Base-by-base conservation (phyloP, 2,888 invertebrate species). In the Tridacna gigas region DNA sequence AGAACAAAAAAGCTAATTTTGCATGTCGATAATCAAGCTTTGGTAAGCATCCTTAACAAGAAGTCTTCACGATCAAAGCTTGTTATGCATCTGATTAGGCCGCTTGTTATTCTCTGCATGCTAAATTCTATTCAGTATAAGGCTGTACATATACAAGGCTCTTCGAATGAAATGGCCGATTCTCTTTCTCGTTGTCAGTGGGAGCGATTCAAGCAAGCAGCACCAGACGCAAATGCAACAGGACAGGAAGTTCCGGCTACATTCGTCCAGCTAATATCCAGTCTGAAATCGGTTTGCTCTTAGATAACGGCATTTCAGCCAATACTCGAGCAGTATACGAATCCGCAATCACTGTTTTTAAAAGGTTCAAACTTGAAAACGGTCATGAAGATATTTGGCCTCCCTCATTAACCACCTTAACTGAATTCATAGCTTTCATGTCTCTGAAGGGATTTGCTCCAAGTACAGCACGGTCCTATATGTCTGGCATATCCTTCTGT, bases 11-110 rank as follows among this genome's bases (percentile, higher is more conserved):
- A 51, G 15, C 11, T 13, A 51, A 51, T 51, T 13, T 11, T 51
- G 15, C 15, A 51, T 51, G 51, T 51, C 15, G 51, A 51, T 51
- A 51, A 51, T 51, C 51, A 51, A 15, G 51, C 51, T 51, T 51
- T 51, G 51, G 51, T 51, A 13, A 15, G 12, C 15, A 51, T 51
- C 20, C 3, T 79, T 9, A 79, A 79, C 22, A 74, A 51, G 22
- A 67, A 79, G 22, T 28, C 79, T 15, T 51, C 51, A 51, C 11
- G 11, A 15, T 15, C 51, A 51, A 51, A 51, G 15, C 51, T 11
- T 51, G 15, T 51, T 51, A 51, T 51, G 51, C 11, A 51, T 51
- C 15, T 11, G 15, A 13, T 51, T 11, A 11, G 51, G 15, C 51
- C 51, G 12, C 15, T 51, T 13, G 15, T 51, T 13, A 11, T 51